These are phyloP conservation scores for Acleris cristana DNA, from an alignment of 2,888 invertebrate genomes.

Conservation along the genomic window DNA sequence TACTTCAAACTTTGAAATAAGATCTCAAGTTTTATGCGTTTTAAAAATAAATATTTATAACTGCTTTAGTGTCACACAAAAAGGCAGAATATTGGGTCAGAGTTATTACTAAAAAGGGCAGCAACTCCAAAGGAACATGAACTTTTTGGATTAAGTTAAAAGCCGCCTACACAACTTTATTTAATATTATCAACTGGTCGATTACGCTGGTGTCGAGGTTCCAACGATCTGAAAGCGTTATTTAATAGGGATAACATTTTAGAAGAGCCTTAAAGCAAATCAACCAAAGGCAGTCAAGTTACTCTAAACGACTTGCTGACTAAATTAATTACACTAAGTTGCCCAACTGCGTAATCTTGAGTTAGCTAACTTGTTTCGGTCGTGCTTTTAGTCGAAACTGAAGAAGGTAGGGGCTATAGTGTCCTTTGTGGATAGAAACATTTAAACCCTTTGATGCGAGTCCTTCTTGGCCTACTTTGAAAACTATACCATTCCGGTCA, in stretches of 20 bases:
- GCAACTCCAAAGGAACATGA: not conserved
- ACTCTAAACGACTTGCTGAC: conserved; percentile 38
- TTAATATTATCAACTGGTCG: conserved; percentile 7
- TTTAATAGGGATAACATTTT: conserved; percentile 15
- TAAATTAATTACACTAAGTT: conserved; percentile 40
- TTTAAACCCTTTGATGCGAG: conserved; percentile 14
- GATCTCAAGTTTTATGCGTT: no score
- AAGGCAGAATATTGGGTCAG: not conserved
- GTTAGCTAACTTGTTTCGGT: conserved; percentile 41
- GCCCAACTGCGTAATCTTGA: conserved; percentile 40
- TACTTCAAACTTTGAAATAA: no score
- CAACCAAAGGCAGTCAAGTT: conserved; percentile 26
- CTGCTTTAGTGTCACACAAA: no score
- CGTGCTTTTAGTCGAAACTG: conserved; percentile 38
- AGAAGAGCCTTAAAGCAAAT: conserved; percentile 20
- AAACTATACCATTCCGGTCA: conserved; percentile 4
- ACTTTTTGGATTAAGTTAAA: conserved; percentile 13
- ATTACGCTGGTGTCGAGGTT: conserved; percentile 10
- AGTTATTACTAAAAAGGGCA: not conserved
- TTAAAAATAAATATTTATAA: no score
- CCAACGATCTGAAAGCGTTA: conserved; percentile 21
- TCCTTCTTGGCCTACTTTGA: conserved; percentile 8
- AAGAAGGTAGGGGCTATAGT: conserved; percentile 23
- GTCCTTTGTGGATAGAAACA: conserved; percentile 24
- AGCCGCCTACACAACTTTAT: conserved; percentile 1